phyloP scores from a whole-genome alignment of 2,113 vertebrate species.

The Megalops atlanticus region DNA sequence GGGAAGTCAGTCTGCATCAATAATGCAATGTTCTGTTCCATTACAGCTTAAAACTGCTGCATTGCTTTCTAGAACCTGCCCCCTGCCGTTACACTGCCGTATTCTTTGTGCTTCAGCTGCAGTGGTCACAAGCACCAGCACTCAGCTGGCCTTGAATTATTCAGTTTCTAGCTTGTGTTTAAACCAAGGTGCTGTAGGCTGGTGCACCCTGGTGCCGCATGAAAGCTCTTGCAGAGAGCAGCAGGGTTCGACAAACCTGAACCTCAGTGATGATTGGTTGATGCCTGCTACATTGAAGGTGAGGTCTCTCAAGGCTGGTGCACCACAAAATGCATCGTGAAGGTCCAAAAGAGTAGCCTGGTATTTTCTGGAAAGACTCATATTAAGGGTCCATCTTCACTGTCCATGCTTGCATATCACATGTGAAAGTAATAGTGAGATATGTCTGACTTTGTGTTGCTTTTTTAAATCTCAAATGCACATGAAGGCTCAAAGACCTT shows the following conservation, averaged over 20 bases:
- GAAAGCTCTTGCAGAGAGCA: not conserved
- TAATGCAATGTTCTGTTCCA: not conserved
- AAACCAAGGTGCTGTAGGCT: not conserved
- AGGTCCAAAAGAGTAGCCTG: too few relatives aligned
- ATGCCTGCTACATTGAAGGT: not conserved
- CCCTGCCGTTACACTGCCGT: not conserved
- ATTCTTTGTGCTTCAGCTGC: not conserved
- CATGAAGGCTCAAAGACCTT: too few relatives aligned
- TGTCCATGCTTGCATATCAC: too few relatives aligned
- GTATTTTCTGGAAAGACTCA: too few relatives aligned
- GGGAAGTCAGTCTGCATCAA: not conserved
- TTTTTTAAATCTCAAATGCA: too few relatives aligned
- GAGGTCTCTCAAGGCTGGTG: too few relatives aligned
- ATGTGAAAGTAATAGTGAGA: too few relatives aligned
- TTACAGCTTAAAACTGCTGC: not conserved
- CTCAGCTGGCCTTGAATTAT: slow-evolving; percentile 16
- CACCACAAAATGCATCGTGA: too few relatives aligned
- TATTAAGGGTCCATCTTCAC: too few relatives aligned
- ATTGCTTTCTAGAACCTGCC: not conserved
- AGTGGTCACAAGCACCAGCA: not conserved
- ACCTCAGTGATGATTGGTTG: not conserved
- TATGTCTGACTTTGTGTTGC: too few relatives aligned
- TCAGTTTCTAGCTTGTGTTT: slow-evolving; percentile 9
- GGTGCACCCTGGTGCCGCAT: not conserved
- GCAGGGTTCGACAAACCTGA: not conserved